Evolutionary conservation across 1,140 invertebrate genomes (phyloP).

Genomic region (Phthorimaea operculella): DNA sequence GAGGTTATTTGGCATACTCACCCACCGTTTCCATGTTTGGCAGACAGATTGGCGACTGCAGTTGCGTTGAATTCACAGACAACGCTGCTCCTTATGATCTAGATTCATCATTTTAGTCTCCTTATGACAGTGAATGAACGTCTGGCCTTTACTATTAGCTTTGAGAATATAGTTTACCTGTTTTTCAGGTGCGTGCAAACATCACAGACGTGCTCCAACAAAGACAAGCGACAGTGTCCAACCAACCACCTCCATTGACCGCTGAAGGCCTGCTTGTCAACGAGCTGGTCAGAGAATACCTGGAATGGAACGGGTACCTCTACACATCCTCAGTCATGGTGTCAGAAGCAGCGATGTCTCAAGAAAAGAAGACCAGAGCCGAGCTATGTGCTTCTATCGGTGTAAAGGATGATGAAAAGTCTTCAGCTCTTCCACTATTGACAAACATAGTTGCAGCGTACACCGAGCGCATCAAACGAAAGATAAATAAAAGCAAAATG

Average conservation of each 20-base stretch:
- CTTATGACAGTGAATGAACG: no score
- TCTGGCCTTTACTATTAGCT: no score
- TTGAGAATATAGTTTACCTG: no score
- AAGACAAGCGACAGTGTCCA: background rate
- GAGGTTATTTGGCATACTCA: no score
- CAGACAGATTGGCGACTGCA: no score
- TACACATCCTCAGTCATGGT: constrained; percentile 65
- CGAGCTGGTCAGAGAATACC: constrained; percentile 66
- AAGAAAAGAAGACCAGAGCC: constrained; percentile 25
- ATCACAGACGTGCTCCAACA: constrained; percentile 43
- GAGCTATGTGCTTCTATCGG: constrained; percentile 50
- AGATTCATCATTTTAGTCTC: no score
- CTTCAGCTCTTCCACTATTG: constrained; percentile 43
- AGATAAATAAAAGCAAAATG: constrained; percentile 39
- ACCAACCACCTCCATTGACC: constrained; percentile 38
- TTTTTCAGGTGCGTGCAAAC: constrained; percentile 46
- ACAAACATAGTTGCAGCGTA: constrained; percentile 55
- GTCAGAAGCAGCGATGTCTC: constrained; percentile 49
- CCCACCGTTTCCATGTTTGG: no score
- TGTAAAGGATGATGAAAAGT: constrained; percentile 56
- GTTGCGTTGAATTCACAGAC: no score
- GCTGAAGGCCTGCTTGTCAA: constrained; percentile 66
- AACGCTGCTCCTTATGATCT: no score
- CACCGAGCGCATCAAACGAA: constrained; percentile 53
- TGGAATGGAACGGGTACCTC: constrained; percentile 69